Percentiles rank a stretch among this genome's conserved stretches.
Evolutionary conservation across 2,113 vertebrate genomes (phyloP).

Genomic region (Donacobius atricapilla): DNA sequence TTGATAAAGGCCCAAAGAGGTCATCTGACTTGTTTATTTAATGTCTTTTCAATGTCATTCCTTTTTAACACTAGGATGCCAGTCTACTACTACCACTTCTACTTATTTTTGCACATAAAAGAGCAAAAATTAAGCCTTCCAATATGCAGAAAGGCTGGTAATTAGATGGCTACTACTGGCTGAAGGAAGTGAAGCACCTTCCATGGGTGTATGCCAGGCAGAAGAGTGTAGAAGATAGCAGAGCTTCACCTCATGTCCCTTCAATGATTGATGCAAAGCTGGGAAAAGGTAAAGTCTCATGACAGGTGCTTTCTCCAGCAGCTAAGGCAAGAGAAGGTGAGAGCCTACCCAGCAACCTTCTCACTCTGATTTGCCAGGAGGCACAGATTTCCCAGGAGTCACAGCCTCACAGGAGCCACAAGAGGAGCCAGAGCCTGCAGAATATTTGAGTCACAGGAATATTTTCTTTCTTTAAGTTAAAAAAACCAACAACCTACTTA

Average conservation of each 20-base stretch:
- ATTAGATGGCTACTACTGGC: background rate
- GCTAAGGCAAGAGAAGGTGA: background rate
- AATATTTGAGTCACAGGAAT: background rate
- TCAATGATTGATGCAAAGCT: background rate
- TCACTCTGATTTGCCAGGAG: background rate
- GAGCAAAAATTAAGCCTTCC: background rate
- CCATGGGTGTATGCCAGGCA: background rate
- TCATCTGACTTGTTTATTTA: background rate
- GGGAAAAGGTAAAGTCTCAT: background rate
- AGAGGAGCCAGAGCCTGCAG: background rate
- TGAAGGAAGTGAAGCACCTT: background rate
- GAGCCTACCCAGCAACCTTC: background rate
- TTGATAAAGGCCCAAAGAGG: background rate
- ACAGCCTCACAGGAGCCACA: background rate
- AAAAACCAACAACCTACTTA: no score
- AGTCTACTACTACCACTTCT: background rate
- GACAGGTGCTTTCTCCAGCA: background rate
- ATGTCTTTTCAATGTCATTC: background rate
- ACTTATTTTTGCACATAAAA: background rate
- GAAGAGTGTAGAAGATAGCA: background rate
- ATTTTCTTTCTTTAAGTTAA: slow-evolving; percentile 1
- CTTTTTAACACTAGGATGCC: background rate
- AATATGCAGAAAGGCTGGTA: background rate
- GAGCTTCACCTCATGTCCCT: background rate
- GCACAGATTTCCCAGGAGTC: background rate